Percentiles rank a stretch among this genome's conserved stretches.
phyloP scores from a whole-genome alignment of 2,888 invertebrate genomes.

The Syrista parreyssii region DNA sequence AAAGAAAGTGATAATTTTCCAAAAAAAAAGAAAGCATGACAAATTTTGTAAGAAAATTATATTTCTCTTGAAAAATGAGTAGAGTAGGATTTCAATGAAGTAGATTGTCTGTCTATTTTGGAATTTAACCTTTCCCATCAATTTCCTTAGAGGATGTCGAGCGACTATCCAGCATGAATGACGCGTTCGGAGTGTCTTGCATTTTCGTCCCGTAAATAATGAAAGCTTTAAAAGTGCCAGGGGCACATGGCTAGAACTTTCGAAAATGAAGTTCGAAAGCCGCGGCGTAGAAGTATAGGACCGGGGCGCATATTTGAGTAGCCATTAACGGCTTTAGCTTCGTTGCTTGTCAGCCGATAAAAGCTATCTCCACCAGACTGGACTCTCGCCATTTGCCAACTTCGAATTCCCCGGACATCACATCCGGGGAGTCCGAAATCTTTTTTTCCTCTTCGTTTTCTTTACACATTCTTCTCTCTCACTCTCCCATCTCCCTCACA shows the following conservation, averaged over 20 bases:
- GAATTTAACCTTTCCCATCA: neutral
- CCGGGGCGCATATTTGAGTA: slow-evolving; percentile 50
- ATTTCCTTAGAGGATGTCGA: neutral
- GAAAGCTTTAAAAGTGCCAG: slow-evolving; percentile 38
- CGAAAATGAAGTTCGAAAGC: slow-evolving; percentile 53
- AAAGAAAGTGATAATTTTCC: slow-evolving; percentile 5
- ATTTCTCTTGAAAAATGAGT: neutral
- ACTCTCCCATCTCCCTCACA: neutral
- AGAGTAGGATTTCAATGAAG: neutral
- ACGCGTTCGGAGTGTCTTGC: neutral
- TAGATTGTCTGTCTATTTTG: neutral
- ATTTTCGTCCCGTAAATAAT: slow-evolving; percentile 38
- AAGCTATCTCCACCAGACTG: slow-evolving; percentile 28
- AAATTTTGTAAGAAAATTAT: neutral
- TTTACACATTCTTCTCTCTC: neutral
- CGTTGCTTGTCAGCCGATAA: slow-evolving; percentile 52
- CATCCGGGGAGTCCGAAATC: neutral
- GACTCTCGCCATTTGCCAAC: neutral
- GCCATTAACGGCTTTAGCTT: slow-evolving; percentile 56
- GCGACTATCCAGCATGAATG: neutral
- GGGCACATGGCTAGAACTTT: slow-evolving; percentile 41
- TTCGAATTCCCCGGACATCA: neutral
- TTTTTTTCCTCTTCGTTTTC: neutral
- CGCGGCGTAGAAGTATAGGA: slow-evolving; percentile 29
- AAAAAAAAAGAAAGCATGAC: neutral